Evolutionary conservation across 23 tunicate species (phyloP).

Genomic region (Styela clava): DNA sequence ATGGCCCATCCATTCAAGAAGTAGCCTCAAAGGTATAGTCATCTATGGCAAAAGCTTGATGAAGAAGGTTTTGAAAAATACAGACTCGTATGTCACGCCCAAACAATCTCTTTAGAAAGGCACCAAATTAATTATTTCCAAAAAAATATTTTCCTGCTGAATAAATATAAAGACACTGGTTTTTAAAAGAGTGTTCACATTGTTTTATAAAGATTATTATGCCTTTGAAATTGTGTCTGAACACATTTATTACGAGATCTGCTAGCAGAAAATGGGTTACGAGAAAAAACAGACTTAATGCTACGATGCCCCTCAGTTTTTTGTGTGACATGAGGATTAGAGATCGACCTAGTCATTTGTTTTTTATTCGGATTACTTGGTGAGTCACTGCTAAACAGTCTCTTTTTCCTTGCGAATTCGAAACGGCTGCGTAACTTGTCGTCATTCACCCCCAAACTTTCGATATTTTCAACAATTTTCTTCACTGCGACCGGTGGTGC

Average conservation of each 20-base stretch:
- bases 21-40: too few species aligned
- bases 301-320: not conserved
- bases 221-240: not conserved
- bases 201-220: not conserved
- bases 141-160: too few species aligned
- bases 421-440: not conserved
- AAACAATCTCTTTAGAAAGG: too few species aligned
- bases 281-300: not conserved
- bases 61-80: too few species aligned
- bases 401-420: not conserved
- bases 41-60: too few species aligned
- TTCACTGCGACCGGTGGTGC: not conserved
- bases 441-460: not conserved
- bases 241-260: not conserved
- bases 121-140: too few species aligned
- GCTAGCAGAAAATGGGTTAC: not conserved
- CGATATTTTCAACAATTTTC: not conserved
- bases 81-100: too few species aligned
- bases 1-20: too few species aligned
- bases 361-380: not conserved
- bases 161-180: too few species aligned
- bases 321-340: not conserved
- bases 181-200: not conserved
- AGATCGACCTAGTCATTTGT: not conserved
- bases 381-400: not conserved